A percentile compares a stretch with the other conserved stretches of the same genome.
phyloP scores from a whole-genome alignment of 2,797 vertebrate species.

The Sebastes taczanowskii region DNA sequence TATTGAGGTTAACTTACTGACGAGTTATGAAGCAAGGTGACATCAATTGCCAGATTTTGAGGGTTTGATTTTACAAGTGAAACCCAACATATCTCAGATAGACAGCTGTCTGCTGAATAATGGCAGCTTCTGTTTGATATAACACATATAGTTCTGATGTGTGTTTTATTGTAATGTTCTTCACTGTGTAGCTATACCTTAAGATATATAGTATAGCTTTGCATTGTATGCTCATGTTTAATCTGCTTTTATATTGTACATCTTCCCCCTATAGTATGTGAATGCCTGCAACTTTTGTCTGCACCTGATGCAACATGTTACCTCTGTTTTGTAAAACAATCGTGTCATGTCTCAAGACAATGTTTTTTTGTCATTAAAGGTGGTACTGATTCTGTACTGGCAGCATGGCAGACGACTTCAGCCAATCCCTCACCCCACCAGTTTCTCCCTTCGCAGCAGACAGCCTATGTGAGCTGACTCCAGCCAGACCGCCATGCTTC shows the following conservation, averaged over 20 bases:
- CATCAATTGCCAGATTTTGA: not conserved
- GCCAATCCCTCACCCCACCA: conserved; percentile 79
- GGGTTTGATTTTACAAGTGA: not conserved
- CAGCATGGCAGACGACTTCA: conserved; percentile 86
- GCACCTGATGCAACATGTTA: not conserved
- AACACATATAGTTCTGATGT: not conserved
- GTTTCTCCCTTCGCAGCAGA: conserved; percentile 85
- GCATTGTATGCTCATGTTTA: not conserved
- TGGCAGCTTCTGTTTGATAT: not conserved
- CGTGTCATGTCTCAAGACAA: not conserved
- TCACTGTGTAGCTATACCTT: too few relatives aligned
- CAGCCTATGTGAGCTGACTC: conserved; percentile 77
- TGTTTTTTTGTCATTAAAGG: not conserved
- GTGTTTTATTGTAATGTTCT: not conserved
- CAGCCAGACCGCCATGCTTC: conserved; percentile 83
- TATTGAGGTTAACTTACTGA: not conserved
- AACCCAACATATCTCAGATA: not conserved
- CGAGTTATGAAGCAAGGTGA: not conserved
- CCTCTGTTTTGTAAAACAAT: not conserved
- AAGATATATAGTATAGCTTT: too few relatives aligned
- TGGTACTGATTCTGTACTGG: not conserved
- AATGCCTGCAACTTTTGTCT: not conserved
- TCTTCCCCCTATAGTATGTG: not conserved
- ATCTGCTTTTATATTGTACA: not conserved
- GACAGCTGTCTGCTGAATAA: not conserved